Conservation (phyloP, 2,888 invertebrate genomes). For the Hirudinaria manillensis region DNA sequence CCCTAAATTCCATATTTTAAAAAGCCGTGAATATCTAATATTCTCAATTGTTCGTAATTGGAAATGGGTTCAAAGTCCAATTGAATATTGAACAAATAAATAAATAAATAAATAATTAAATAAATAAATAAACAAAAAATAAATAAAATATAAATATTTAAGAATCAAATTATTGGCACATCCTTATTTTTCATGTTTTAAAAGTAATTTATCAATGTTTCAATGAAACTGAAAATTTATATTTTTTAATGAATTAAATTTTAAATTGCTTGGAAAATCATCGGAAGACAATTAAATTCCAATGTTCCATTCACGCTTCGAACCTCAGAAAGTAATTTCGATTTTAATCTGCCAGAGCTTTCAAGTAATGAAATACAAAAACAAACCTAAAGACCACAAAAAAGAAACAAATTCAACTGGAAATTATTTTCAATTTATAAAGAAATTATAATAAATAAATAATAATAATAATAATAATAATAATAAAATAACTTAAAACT, state of each 20-base stretch:
- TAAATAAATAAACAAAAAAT: no score
- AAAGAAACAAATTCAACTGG: neutral
- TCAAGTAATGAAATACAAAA: neutral
- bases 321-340: neutral
- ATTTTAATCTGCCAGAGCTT: neutral
- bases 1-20: no score
- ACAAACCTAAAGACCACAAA: neutral
- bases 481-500: neutral
- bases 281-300: neutral
- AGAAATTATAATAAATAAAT: neutral
- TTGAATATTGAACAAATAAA: no score
- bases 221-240: neutral
- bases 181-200: neutral
- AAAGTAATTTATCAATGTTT: neutral
- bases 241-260: no score
- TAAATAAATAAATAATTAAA: no score
- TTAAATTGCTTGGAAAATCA: neutral
- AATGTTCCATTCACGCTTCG: neutral
- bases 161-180: neutral
- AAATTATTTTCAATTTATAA: neutral
- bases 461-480: neutral
- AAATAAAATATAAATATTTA: no score
- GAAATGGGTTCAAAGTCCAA: no score
- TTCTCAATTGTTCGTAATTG: no score
- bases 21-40: no score